A percentile compares a stretch with the other conserved stretches of the same genome.
Evolutionary conservation across 2,888 invertebrate species (phyloP).

Genomic region (Campaea margaritaria): DNA sequence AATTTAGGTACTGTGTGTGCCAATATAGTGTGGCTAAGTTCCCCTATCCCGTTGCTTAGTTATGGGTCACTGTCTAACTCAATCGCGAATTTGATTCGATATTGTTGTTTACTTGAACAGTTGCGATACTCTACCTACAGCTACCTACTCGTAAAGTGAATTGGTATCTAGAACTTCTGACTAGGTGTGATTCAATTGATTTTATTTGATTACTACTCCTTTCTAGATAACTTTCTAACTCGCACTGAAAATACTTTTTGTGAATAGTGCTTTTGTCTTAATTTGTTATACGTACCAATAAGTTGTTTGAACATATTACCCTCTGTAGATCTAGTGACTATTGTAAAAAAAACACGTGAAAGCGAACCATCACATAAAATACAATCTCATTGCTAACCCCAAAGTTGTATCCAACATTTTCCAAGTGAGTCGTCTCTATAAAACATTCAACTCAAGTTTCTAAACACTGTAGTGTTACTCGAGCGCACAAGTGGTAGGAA

Average conservation of each 20-base stretch:
- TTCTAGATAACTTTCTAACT: constrained; percentile 3
- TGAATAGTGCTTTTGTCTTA: neutral
- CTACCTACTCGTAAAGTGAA: constrained; percentile 24
- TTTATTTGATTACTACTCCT: constrained; percentile 21
- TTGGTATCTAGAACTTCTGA: constrained; percentile 23
- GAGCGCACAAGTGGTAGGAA: constrained; percentile 47
- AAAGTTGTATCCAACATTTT: constrained; percentile 40
- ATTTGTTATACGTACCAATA: too few species aligned
- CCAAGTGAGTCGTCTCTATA: constrained; percentile 38
- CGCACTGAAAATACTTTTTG: constrained; percentile 2
- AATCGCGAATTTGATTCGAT: constrained; percentile 58
- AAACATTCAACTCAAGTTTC: constrained; percentile 43
- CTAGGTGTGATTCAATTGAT: constrained; percentile 24
- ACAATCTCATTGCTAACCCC: constrained; percentile 35
- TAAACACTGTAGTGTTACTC: constrained; percentile 38
- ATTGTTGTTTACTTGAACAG: constrained; percentile 51
- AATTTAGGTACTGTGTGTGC: constrained; percentile 11
- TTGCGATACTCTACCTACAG: constrained; percentile 27
- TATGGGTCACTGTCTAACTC: constrained; percentile 61
- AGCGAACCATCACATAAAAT: neutral
- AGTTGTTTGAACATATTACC: too few species aligned
- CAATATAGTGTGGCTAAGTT: constrained; percentile 37
- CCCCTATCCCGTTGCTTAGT: constrained; percentile 55
- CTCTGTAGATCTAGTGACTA: too few species aligned
- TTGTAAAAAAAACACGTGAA: too few species aligned